Conservation (phyloP, 2,113 vertebrate genomes). For the Pagrus major region DNA sequence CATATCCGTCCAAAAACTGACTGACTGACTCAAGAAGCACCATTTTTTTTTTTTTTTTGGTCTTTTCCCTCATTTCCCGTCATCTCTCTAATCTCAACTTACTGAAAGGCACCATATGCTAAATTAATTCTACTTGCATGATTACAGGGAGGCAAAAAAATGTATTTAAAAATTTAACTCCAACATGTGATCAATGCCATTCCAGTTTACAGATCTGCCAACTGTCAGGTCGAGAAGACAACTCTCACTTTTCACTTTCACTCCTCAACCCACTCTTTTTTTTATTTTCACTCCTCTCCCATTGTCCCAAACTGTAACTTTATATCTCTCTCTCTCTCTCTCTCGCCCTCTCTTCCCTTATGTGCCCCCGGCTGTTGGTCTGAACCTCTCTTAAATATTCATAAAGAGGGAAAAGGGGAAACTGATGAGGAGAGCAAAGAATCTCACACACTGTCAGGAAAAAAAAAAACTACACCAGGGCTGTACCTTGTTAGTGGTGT, state of each 20-base stretch:
- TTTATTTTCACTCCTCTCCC: constrained; percentile 15
- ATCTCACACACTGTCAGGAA: constrained; percentile 11
- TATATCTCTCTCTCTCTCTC: constrained; percentile 2
- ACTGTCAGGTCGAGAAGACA: no score
- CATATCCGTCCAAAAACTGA: neutral
- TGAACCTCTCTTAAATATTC: constrained; percentile 68
- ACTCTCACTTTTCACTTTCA: neutral
- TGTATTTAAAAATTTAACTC: no score
- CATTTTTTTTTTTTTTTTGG: neutral
- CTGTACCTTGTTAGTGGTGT: neutral
- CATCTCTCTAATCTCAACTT: neutral
- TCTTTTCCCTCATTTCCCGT: neutral
- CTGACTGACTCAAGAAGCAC: neutral
- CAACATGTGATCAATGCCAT: no score
- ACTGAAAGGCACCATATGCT: neutral
- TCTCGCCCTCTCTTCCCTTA: constrained; percentile 1
- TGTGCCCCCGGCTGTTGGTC: constrained; percentile 49
- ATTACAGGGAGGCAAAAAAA: neutral
- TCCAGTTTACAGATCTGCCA: no score
- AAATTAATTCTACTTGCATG: neutral
- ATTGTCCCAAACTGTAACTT: constrained; percentile 33
- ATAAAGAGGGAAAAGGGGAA: constrained; percentile 44
- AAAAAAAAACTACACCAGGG: constrained; percentile 5
- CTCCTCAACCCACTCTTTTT: neutral
- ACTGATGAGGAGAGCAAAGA: constrained; percentile 27